Evolutionary conservation across 2,888 invertebrate species (phyloP), one percentile per base, ranked within the genome.

Genomic region (Helleia helle): DNA sequence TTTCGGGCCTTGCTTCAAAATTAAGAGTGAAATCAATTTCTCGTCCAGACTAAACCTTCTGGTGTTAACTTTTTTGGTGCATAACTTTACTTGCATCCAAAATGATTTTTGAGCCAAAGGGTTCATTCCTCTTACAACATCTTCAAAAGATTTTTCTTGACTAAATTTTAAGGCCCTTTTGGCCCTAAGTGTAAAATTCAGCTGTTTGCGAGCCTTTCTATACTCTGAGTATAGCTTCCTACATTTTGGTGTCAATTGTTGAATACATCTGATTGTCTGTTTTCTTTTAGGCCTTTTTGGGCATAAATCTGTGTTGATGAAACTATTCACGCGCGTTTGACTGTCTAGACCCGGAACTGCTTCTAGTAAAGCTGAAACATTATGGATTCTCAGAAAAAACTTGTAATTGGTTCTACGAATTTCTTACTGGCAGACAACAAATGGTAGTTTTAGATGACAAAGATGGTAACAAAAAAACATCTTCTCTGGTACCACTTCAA

Each of bases 231-330:
- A 43, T 5, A 43, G 26, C 31, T 12, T 36, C 27, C 36, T 41
- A 38, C 38, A 38, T 29, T 40, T 43, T 12, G 42, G 40, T 31
- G 40, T 27, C 15, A 15, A 15, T 15, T 15, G 15, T 15, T 15
- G 15, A 3, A 3, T 15, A 15, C 15, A 15, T 3, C 15, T 15
- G 15, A 15, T n/a, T 15, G n/a, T 30, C 1, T 30, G 14, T 31
- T 15, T 14, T 15, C 17, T 31, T 14, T 9, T 15, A 31, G 13
- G 7, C 15, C 8, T 31, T 9, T 31, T 31, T 15, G 17, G n/a
- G 9, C 7, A n/a, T n/a, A 52, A 60, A 58, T 52, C 48, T 56
- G 59, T 55, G 49, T 15, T n/a, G n/a, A n/a, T n/a, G n/a, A n/a
- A n/a, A n/a, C n/a, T n/a, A n/a, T n/a, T n/a, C n/a, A n/a, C n/a